Evolutionary conservation across 2,888 invertebrate genomes (phyloP).

Genomic region (Beris morrisii): DNA sequence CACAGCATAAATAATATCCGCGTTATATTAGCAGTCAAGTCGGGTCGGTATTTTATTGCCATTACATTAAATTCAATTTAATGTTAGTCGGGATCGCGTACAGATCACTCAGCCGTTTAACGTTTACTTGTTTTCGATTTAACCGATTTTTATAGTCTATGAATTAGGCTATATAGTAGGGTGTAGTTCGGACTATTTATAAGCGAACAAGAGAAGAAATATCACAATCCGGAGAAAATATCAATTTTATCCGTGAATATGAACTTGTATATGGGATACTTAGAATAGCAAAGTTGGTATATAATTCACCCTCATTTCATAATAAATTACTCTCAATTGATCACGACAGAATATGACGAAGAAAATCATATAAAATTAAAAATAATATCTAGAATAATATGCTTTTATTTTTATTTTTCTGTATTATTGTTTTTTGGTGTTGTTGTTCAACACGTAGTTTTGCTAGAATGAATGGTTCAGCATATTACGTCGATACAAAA

Average conservation of each 20-base stretch:
- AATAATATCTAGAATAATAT: too few relatives aligned
- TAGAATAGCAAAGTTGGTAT: conserved; percentile 42
- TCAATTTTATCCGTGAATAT: conserved; percentile 35
- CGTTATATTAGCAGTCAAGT: conserved; percentile 22
- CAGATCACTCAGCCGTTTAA: conserved; percentile 10
- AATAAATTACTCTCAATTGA: conserved; percentile 59
- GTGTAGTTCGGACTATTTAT: conserved; percentile 14
- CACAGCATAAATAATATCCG: conserved; percentile 32
- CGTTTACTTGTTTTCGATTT: neutral
- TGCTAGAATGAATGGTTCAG: too few relatives aligned
- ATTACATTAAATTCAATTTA: conserved; percentile 36
- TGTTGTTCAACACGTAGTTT: too few relatives aligned
- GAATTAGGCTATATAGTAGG: conserved; percentile 1
- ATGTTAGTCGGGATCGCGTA: conserved; percentile 21
- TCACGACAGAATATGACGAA: conserved; percentile 51
- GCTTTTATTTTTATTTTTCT: too few relatives aligned
- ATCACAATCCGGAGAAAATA: conserved; percentile 20
- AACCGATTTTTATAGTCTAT: too few relatives aligned
- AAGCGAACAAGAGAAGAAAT: conserved; percentile 16
- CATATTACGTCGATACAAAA: too few relatives aligned
- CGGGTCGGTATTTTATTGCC: conserved; percentile 32
- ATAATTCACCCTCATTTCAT: conserved; percentile 59
- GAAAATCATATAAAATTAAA: neutral
- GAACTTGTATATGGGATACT: conserved; percentile 28
- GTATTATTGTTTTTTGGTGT: too few relatives aligned